Evolutionary conservation across 2,797 vertebrate genomes (phyloP).

Genomic region (Hapalemur alaotrensis): DNA sequence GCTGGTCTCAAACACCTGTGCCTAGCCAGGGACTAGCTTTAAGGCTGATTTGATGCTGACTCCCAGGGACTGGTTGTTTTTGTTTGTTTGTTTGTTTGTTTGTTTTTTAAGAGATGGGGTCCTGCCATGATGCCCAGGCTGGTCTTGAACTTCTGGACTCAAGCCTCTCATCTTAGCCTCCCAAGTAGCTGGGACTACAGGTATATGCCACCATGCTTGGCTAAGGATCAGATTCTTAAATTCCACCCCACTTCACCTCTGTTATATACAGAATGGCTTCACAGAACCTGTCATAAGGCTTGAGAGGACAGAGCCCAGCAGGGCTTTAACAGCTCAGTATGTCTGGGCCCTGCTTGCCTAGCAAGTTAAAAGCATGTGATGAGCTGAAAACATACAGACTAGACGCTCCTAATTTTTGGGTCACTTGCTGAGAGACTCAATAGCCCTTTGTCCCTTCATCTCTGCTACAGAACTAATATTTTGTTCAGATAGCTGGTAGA

Average conservation of each 20-base stretch:
- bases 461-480: background rate
- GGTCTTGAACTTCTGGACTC: background rate
- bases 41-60: background rate
- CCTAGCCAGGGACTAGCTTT: background rate
- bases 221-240: background rate
- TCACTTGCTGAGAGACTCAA: background rate
- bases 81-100: background rate
- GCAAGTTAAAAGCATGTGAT: background rate
- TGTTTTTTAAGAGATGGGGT: background rate
- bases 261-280: background rate
- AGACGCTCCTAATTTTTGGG: background rate
- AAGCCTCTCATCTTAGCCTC: background rate
- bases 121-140: background rate
- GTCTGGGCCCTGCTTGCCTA: background rate
- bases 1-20: background rate
- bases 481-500: background rate
- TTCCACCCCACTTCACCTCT: background rate
- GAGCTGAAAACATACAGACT: background rate
- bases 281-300: background rate
- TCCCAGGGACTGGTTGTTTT: background rate
- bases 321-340: background rate
- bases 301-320: background rate
- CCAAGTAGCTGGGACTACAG: background rate
- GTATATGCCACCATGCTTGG: background rate
- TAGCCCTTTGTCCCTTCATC: background rate